These are phyloP conservation scores for Periplaneta americana DNA, from an alignment of 1,140 invertebrate genomes.

Conservation along the genomic window DNA sequence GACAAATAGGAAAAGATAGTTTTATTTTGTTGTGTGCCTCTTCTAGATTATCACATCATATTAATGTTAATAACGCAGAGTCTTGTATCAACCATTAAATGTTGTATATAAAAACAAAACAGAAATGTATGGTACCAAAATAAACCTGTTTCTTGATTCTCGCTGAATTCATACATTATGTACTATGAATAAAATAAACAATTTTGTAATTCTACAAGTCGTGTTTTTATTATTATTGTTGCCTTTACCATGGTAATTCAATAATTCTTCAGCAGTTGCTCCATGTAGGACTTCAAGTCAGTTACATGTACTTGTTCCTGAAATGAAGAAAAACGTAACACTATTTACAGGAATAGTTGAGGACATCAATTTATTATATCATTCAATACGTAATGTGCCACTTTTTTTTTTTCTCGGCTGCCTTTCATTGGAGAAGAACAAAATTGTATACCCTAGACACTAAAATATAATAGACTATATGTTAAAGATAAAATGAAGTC, in stretches of 20 bases:
- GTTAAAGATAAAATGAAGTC: too few species aligned
- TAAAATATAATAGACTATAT: too few species aligned
- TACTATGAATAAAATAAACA: background rate
- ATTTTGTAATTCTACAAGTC: background rate
- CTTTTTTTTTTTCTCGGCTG: too few species aligned
- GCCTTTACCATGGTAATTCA: background rate
- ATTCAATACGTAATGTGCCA: too few species aligned
- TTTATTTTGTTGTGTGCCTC: background rate
- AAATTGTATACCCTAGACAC: too few species aligned
- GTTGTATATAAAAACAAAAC: background rate
- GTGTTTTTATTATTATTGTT: background rate
- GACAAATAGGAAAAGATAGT: background rate
- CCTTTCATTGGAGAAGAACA: too few species aligned
- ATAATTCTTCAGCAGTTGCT: conserved; percentile 28
- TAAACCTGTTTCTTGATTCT: background rate
- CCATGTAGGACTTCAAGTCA: conserved; percentile 39
- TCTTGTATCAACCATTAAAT: background rate
- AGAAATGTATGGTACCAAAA: background rate
- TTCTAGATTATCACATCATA: background rate
- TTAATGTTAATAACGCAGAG: background rate
- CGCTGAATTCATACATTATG: background rate
- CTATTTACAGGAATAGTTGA: background rate
- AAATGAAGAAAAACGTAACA: conserved; percentile 22
- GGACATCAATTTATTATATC: too few species aligned
- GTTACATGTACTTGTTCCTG: conserved; percentile 46